These are phyloP conservation scores for Antheraea assamensis DNA, from an alignment of 2,888 invertebrate genomes.

Conservation along the genomic window DNA sequence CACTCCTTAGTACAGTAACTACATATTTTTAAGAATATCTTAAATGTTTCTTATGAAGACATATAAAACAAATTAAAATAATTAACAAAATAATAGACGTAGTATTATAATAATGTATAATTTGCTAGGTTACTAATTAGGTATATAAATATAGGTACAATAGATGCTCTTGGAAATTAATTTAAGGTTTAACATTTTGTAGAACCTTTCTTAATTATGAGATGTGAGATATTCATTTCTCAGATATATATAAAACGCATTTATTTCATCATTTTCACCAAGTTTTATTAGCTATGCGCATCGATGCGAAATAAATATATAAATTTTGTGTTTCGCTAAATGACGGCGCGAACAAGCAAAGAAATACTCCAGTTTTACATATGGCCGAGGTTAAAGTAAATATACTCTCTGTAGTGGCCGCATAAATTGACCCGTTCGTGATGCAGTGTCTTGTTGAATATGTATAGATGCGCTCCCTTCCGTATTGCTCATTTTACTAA, in stretches of 20 bases:
- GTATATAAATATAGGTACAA: no score
- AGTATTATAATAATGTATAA: neutral
- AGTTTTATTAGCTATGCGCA: neutral
- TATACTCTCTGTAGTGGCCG: constrained; percentile 75
- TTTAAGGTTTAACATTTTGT: neutral
- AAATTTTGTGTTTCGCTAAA: constrained; percentile 48
- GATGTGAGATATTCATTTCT: neutral
- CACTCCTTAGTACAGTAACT: constrained; percentile 37
- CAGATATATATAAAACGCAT: neutral
- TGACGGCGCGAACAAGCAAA: constrained; percentile 72
- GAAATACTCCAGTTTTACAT: constrained; percentile 77
- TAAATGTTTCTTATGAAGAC: neutral
- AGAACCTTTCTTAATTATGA: neutral
- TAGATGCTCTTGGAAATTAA: neutral
- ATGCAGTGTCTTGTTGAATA: constrained; percentile 82
- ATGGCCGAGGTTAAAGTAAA: constrained; percentile 73
- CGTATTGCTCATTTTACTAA: constrained; percentile 83
- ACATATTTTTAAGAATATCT: constrained; percentile 36
- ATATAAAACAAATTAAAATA: neutral
- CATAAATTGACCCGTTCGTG: constrained; percentile 81
- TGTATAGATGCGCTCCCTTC: constrained; percentile 82
- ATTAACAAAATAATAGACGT: neutral
- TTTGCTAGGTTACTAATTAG: neutral
- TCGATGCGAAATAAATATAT: neutral
- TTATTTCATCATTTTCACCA: neutral